Evolutionary conservation across 2,797 vertebrate genomes (phyloP).

Genomic region (Pachyuromys duprasi): DNA sequence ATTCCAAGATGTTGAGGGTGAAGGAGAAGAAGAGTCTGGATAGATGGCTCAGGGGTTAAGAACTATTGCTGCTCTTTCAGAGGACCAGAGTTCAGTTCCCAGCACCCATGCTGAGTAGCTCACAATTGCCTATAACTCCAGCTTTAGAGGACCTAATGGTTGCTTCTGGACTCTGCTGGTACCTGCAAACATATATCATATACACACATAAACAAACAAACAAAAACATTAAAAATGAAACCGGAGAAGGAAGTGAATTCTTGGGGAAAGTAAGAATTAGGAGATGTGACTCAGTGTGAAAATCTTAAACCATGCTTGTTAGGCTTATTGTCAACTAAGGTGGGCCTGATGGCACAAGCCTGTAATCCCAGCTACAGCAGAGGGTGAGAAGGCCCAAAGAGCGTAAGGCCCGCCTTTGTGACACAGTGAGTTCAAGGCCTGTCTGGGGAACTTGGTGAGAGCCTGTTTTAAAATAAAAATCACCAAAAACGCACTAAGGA

Average conservation of each 20-base stretch:
- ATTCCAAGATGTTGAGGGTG: neutral
- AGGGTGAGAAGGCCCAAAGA: neutral
- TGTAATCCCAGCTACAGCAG: neutral
- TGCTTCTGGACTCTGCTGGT: neutral
- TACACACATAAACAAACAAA: neutral
- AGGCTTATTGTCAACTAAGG: neutral
- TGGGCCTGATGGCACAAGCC: neutral
- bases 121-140: neutral
- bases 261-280: constrained; percentile 8
- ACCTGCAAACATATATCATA: neutral
- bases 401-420: neutral
- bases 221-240: neutral
- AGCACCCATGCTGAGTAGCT: neutral
- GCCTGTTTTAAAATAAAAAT: neutral
- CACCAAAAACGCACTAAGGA: neutral
- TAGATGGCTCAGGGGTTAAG: neutral
- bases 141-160: neutral
- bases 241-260: neutral
- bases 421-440: neutral
- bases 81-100: neutral
- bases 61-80: neutral
- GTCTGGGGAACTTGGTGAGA: neutral
- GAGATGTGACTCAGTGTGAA: neutral
- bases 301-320: neutral
- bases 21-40: neutral